Evolutionary conservation across 2,888 invertebrate genomes (phyloP).

Genomic region (Torymus texanus): DNA sequence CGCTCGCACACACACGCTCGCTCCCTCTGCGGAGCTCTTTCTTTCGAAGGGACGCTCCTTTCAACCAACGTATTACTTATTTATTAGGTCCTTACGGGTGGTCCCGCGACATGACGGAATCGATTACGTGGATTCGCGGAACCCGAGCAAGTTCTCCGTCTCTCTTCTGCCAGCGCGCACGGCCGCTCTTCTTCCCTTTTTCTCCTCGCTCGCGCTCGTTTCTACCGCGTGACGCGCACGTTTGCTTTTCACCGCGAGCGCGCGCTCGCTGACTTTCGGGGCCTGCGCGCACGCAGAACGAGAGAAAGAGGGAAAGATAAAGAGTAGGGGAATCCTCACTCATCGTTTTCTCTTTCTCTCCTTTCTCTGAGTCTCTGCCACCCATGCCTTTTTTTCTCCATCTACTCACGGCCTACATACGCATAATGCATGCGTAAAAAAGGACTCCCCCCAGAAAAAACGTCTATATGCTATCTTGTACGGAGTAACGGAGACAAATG

Average conservation of each 20-base stretch:
- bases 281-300: constrained; percentile 16
- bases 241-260: constrained; percentile 64
- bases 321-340: constrained; percentile 10
- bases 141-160: constrained; percentile 61
- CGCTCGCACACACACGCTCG: too few species aligned
- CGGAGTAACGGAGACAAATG: constrained; percentile 47
- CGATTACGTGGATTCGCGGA: constrained; percentile 75
- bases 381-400: constrained; percentile 38
- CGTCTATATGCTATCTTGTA: constrained; percentile 16
- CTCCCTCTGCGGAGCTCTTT: constrained; percentile 33
- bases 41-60: constrained; percentile 62
- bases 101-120: constrained; percentile 75
- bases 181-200: constrained; percentile 27
- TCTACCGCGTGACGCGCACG: constrained; percentile 55
- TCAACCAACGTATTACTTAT: constrained; percentile 74
- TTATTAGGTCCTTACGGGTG: constrained; percentile 75
- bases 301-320: constrained; percentile 39
- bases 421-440: constrained; percentile 45
- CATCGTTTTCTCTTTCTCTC: constrained; percentile 35
- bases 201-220: constrained; percentile 22
- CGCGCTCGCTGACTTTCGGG: constrained; percentile 54
- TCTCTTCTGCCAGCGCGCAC: constrained; percentile 38
- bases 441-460: constrained; percentile 4
- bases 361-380: constrained; percentile 14
- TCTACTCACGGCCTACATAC: constrained; percentile 45